phyloP scores from a whole-genome alignment of 2,113 vertebrate genomes.

The Tympanuchus pallidicinctus region DNA sequence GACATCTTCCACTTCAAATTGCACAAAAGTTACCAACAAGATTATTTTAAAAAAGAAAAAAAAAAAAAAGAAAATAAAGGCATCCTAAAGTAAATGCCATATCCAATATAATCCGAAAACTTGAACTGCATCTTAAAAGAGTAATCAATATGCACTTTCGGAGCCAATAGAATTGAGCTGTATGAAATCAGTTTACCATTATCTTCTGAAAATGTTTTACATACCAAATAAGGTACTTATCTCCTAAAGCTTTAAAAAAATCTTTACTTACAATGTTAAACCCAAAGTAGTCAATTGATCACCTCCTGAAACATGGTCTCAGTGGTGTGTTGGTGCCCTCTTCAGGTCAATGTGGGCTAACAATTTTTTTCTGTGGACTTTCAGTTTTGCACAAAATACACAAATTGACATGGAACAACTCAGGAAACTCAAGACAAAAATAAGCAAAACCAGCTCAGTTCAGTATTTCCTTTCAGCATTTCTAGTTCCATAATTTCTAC shows the following conservation, averaged over 20 bases:
- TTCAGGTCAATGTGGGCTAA: constrained; percentile 36
- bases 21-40: neutral
- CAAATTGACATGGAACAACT: neutral
- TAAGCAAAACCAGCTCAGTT: neutral
- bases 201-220: neutral
- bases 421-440: neutral
- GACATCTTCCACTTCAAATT: neutral
- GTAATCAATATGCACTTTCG: neutral
- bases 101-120: neutral
- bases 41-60: no score
- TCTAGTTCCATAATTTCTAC: neutral
- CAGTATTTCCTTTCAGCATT: neutral
- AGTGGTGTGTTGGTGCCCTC: constrained; percentile 59
- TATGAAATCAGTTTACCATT: neutral
- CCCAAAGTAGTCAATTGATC: neutral
- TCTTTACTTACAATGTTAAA: neutral
- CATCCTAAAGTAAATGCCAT: neutral
- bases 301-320: neutral
- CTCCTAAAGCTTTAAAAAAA: neutral
- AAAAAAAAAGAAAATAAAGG: neutral
- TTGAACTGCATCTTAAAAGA: neutral
- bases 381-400: neutral
- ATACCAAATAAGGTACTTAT: neutral
- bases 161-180: neutral
- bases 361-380: neutral